Evolutionary conservation across 2,113 vertebrate genomes (phyloP), one percentile per base, ranked within the genome.

Genomic region (Chlorodrepanis virens): DNA sequence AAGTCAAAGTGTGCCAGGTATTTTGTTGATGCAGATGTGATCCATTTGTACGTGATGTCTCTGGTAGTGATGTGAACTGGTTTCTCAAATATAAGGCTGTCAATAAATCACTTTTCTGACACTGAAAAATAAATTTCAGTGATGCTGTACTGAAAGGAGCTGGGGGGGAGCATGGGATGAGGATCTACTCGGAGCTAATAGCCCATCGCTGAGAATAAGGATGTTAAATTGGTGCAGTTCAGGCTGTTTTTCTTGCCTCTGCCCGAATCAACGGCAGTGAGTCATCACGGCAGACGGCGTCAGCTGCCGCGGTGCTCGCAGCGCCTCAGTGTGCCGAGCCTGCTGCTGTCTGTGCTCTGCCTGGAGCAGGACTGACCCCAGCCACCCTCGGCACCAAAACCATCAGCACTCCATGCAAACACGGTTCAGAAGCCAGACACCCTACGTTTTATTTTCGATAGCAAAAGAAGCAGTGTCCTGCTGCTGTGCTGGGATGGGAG

Each of bases 241-340:
- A 89, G 92, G 79, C 80, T 95, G 83, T 87, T 94, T 94, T 92
- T 69, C 90, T 92, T 91, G 77, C 57, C 87, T 79, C 57, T 95
- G 93, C 74, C 93, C 86, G 63, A 47, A 82, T 79, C 89, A 87
- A 35, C 87, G 84, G 80, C 2, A 2, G 80, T 97, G 96, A 97
- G 60, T 97, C 96, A 96, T 57, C 87, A 2, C 3, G 3, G 83
- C 93, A 90, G 95, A 76, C 61, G 0, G 31, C 25, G 53, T 76
- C 68, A 57, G 94, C 91, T 75, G 95, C 90, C 69, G 6, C 5
- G 23, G 69, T 7, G 56, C 53, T 85, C 1, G 1, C 67, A 44
- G 93, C 0, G 2, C 64, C 63, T 31, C 50, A 1, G 3, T 35
- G 47, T 4, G 0, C 72, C 33, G 65, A 67, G 56, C 56, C 68